These are phyloP conservation scores for Junco hyemalis DNA, from an alignment of 2,113 vertebrate species.

Conservation along the genomic window DNA sequence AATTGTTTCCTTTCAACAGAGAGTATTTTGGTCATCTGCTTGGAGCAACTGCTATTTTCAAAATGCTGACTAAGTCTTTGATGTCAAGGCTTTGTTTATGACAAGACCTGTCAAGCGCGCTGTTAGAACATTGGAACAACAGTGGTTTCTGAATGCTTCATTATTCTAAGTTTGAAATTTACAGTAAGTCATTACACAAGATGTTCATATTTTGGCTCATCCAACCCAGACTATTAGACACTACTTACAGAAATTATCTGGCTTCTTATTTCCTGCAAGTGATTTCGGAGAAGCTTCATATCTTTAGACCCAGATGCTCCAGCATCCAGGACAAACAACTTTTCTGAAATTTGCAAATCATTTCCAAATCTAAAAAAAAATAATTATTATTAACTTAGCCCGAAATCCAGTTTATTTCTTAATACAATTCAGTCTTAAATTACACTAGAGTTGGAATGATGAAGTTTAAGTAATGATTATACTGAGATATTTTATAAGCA, in stretches of 20 bases:
- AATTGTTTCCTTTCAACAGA: not conserved
- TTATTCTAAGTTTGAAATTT: not conserved
- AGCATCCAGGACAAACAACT: conserved; percentile 91
- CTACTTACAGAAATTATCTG: conserved; percentile 85
- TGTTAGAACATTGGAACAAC: not conserved
- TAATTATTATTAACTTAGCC: not conserved
- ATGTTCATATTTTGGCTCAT: not conserved
- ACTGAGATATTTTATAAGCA: not conserved
- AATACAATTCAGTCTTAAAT: not conserved
- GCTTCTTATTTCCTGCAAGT: conserved; percentile 90
- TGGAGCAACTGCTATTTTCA: not conserved
- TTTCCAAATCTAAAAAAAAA: conserved; percentile 86
- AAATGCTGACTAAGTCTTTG: not conserved
- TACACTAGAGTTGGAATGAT: not conserved
- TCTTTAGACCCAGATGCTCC: conserved; percentile 95
- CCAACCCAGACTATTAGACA: not conserved
- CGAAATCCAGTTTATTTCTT: not conserved
- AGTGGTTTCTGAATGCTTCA: not conserved
- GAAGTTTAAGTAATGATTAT: not conserved
- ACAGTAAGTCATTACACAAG: not conserved
- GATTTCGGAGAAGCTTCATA: conserved; percentile 90
- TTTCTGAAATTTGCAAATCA: conserved; percentile 90
- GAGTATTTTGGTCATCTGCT: not conserved
- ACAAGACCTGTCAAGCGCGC: not conserved
- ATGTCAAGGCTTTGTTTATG: not conserved